Conservation (phyloP, 2,797 vertebrate species). For the Ctenopoma kingsleyae region DNA sequence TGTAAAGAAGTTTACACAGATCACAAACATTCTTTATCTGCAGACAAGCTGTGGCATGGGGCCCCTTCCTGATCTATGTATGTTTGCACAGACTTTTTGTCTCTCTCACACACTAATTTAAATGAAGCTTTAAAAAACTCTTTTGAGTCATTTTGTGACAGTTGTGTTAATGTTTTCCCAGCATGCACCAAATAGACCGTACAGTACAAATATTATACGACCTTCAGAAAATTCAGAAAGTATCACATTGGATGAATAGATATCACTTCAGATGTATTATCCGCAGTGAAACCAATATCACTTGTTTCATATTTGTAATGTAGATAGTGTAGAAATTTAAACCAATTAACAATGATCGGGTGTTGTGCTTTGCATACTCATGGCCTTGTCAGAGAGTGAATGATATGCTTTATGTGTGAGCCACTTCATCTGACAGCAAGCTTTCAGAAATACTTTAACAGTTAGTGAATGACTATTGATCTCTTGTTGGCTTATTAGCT, state of each 20-base stretch:
- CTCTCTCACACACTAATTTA: constrained; percentile 6
- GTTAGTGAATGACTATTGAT: constrained; percentile 47
- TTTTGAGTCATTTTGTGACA: neutral
- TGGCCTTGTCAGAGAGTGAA: constrained; percentile 44
- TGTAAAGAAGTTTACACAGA: constrained; percentile 15
- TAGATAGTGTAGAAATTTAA: constrained; percentile 4
- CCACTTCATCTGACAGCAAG: constrained; percentile 22
- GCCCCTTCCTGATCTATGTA: neutral
- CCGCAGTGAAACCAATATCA: neutral
- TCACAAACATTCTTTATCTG: constrained; percentile 5
- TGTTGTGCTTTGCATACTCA: constrained; percentile 32
- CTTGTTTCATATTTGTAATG: constrained; percentile 14
- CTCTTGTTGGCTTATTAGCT: constrained; percentile 23
- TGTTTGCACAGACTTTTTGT: neutral
- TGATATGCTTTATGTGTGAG: constrained; percentile 45
- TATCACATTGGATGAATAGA: constrained; percentile 6
- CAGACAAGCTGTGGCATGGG: constrained; percentile 4
- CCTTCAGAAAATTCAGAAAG: constrained; percentile 16
- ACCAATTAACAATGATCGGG: constrained; percentile 50
- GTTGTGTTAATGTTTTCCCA: constrained; percentile 5
- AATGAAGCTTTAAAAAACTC: neutral
- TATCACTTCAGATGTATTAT: neutral
- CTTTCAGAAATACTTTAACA: constrained; percentile 16
- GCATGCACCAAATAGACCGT: constrained; percentile 9
- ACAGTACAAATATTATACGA: constrained; percentile 4